Evolutionary conservation across 2,888 invertebrate species (phyloP).

Genomic region (Pachliopta kotzebuea): DNA sequence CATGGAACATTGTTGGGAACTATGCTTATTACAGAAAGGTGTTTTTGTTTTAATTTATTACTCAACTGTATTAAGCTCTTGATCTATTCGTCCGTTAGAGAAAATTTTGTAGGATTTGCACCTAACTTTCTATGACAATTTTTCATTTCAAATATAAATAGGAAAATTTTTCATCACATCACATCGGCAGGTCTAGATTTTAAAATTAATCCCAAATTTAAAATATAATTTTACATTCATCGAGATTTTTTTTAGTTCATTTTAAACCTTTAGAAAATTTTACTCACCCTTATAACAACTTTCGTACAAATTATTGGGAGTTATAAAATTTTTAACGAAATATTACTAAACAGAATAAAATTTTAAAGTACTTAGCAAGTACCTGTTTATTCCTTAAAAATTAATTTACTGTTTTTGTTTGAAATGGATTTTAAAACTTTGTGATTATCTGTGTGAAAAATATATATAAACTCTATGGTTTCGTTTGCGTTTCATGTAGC

Average conservation of each 20-base stretch:
- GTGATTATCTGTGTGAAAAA: slow-evolving; percentile 14
- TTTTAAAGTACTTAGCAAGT: not conserved
- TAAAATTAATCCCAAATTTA: not conserved
- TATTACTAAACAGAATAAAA: not conserved
- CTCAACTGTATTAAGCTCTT: slow-evolving; percentile 57
- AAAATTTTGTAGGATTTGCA: slow-evolving; percentile 47
- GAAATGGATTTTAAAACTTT: slow-evolving; percentile 20
- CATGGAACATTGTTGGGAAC: slow-evolving; percentile 29
- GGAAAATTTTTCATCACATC: not conserved
- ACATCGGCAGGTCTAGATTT: not conserved
- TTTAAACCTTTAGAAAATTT: slow-evolving; percentile 35
- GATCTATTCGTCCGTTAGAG: slow-evolving; percentile 61
- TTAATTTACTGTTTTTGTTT: slow-evolving; percentile 17
- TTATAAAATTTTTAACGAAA: not conserved
- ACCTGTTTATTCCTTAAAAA: not conserved
- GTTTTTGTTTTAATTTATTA: slow-evolving; percentile 34
- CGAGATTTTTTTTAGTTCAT: slow-evolving; percentile 13
- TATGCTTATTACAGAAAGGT: slow-evolving; percentile 29
- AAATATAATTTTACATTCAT: slow-evolving; percentile 34
- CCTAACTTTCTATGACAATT: slow-evolving; percentile 41
- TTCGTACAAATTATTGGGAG: not conserved
- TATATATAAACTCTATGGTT: slow-evolving; percentile 37
- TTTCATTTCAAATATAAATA: slow-evolving; percentile 37
- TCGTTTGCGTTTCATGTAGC: slow-evolving; percentile 54
- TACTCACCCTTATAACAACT: slow-evolving; percentile 34